phyloP scores from a whole-genome alignment of 2,113 vertebrate species.

The Poecilia latipinna region DNA sequence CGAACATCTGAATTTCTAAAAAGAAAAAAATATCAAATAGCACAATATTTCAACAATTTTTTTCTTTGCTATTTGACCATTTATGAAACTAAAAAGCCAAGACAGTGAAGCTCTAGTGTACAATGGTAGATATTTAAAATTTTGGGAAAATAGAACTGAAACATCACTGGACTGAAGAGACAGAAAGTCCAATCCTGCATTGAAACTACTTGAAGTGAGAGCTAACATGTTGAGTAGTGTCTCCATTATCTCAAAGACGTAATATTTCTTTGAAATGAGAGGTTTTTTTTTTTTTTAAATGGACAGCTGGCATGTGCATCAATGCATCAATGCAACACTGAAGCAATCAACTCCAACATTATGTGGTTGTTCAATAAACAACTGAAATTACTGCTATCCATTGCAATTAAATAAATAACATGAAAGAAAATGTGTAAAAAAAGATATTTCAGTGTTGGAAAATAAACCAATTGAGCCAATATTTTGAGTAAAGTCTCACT shows the following conservation, averaged over 20 bases:
- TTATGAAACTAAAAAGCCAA: neutral
- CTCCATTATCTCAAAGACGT: slow-evolving; percentile 13
- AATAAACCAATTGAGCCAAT: neutral
- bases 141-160: too few species aligned
- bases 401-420: neutral
- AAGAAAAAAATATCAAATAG: neutral
- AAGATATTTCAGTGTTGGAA: too few species aligned
- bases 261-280: slow-evolving; percentile 10
- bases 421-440: too few species aligned
- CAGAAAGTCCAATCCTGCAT: slow-evolving; percentile 11
- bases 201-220: slow-evolving; percentile 18
- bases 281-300: slow-evolving; percentile 27
- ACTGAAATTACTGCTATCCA: slow-evolving; percentile 5
- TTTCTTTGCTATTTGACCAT: neutral
- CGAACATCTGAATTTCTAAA: too few species aligned
- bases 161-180: slow-evolving; percentile 13
- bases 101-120: neutral
- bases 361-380: slow-evolving; percentile 7
- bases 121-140: too few species aligned
- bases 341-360: slow-evolving; percentile 11
- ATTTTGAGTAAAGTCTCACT: slow-evolving; percentile 17
- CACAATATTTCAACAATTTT: neutral
- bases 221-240: slow-evolving; percentile 5
- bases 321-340: neutral
- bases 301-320: neutral